Evolutionary conservation across 37 sponge, comb jelly and placozoan species (phyloP), one percentile per base, ranked within the genome.

Genomic region (Mnemiopsis leidyi): DNA sequence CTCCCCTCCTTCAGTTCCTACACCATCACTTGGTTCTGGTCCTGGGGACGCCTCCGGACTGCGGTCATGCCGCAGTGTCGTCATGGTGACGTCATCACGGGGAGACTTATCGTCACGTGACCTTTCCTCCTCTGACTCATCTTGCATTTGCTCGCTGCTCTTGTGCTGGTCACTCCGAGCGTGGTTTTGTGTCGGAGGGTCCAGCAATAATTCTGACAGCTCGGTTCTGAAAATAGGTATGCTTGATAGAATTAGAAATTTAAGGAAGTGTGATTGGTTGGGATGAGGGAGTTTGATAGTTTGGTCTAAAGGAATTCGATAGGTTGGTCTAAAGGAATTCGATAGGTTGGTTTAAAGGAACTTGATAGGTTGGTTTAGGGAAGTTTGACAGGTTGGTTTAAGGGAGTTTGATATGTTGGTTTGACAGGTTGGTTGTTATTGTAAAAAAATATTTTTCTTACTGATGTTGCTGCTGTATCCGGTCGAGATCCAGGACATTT

Each of bases 401-500:
- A 18, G 18, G 68, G 68, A 61, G 18, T 61, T 61, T n/a, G n/a
- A n/a, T n/a, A n/a, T n/a, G n/a, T n/a, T n/a, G n/a, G n/a, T n/a
- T n/a, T n/a, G n/a, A n/a, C n/a, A n/a, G n/a, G n/a, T n/a, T n/a
- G n/a, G n/a, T n/a, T n/a, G n/a, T n/a, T n/a, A n/a, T n/a, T n/a
- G n/a, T n/a, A n/a, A n/a, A n/a, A n/a, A n/a, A n/a, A n/a, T n/a
- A n/a, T n/a, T n/a, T n/a, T n/a, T n/a, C n/a, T n/a, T n/a, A n/a
- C n/a, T n/a, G n/a, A n/a, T 77, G 79, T 18, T 77, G 79, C 26
- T 77, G 79, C 35, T 77, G 79, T 31, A 31, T 32, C 36, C 79
- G 1, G 33, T 77, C 79, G 33, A 77, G 79, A 77, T 77, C 79
- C 79, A 77, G 36, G 0, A 77, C 79, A 77, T 32, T 77, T 36